phyloP scores from a whole-genome alignment of 2,113 vertebrate species.

The Rousettus leschenaultii region DNA sequence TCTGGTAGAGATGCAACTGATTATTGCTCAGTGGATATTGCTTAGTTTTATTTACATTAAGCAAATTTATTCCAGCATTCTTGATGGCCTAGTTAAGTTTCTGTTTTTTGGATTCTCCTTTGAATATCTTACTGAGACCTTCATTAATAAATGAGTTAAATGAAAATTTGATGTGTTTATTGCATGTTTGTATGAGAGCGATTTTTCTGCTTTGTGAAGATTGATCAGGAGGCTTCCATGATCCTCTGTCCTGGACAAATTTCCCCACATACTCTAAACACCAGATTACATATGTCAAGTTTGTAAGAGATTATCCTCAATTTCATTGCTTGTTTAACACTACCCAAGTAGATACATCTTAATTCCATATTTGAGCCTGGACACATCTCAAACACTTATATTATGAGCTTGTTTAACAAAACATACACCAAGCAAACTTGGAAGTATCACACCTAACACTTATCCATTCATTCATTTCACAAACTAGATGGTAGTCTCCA shows the following conservation, averaged over 20 bases:
- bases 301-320: background rate
- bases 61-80: background rate
- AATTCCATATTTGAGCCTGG: background rate
- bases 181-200: background rate
- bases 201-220: constrained; percentile 18
- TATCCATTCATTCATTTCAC: background rate
- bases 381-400: background rate
- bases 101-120: background rate
- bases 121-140: background rate
- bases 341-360: background rate
- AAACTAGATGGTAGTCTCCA: background rate
- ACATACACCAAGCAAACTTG: background rate
- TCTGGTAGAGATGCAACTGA: background rate
- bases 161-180: background rate
- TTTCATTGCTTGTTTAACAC: background rate
- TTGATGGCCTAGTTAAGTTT: background rate
- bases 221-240: background rate
- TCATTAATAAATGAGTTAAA: constrained; percentile 19
- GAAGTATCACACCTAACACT: background rate
- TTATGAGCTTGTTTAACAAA: background rate
- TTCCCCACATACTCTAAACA: background rate
- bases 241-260: background rate
- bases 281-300: background rate
- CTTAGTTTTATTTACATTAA: background rate
- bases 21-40: background rate